Conservation (phyloP, 2,797 vertebrate genomes). For the Tokudaia muenninki region DNA sequence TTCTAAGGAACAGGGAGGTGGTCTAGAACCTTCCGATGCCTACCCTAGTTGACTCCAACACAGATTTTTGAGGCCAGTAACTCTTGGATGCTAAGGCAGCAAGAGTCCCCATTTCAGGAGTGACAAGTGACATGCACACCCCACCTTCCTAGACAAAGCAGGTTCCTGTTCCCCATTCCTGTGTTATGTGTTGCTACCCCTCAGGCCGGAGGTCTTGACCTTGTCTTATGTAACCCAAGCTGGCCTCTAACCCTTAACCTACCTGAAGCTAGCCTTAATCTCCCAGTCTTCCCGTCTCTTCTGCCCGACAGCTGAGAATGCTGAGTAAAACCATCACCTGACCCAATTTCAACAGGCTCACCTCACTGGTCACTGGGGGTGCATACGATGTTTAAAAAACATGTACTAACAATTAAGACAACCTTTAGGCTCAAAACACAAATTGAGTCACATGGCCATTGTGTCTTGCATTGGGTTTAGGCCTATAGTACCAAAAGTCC, state of each 20-base stretch:
- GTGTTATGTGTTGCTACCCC: fast-evolving
- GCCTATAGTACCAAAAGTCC: neutral
- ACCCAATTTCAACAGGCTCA: neutral
- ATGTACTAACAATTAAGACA: neutral
- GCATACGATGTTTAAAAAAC: neutral
- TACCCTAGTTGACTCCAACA: neutral
- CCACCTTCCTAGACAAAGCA: fast-evolving
- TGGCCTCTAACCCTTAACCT: neutral
- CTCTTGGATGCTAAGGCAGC: neutral
- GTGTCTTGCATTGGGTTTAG: fast-evolving
- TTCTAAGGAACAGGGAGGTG: neutral
- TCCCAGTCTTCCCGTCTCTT: neutral
- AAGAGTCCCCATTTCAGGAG: neutral
- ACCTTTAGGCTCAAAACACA: neutral
- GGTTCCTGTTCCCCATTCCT: fast-evolving
- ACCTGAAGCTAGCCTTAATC: neutral
- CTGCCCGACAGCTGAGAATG: neutral
- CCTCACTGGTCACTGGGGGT: neutral
- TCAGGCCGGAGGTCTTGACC: neutral
- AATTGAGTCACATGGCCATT: neutral
- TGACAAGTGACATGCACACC: neutral
- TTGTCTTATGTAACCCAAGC: neutral
- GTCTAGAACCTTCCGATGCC: neutral
- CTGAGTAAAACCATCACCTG: neutral
- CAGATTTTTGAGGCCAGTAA: neutral